phyloP scores from a whole-genome alignment of 2,888 invertebrate genomes.

The Dasypolia templi region DNA sequence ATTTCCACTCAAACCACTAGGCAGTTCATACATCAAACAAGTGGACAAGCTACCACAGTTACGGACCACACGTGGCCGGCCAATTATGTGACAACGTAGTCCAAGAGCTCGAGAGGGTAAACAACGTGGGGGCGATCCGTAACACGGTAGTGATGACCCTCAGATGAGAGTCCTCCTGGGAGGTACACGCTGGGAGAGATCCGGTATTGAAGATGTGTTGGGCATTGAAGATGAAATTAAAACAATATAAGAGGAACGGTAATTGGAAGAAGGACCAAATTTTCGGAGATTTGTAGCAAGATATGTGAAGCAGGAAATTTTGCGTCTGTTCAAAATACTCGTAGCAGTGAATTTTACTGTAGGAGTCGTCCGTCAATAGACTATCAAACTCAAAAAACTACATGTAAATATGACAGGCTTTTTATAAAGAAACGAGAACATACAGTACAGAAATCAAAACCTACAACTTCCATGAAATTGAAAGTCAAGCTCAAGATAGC shows the following conservation, averaged over 20 bases:
- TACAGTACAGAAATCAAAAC: not conserved
- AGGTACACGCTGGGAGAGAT: conserved; percentile 69
- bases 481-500: not conserved
- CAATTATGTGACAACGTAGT: conserved; percentile 84
- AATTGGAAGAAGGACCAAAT: not conserved
- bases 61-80: conserved; percentile 77
- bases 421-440: not conserved
- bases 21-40: conserved; percentile 58
- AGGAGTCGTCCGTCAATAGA: not conserved
- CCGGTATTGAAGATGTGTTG: conserved; percentile 18
- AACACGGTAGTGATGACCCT: conserved; percentile 79
- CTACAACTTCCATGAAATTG: not conserved
- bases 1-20: conserved; percentile 58
- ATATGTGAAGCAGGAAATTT: not conserved
- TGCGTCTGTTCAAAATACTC: not conserved
- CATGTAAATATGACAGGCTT: not conserved
- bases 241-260: not conserved
- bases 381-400: not conserved
- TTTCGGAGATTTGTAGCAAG: not conserved
- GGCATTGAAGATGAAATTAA: conserved; percentile 19
- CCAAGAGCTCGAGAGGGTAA: conserved; percentile 78
- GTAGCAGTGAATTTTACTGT: too few species aligned
- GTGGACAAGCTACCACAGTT: conserved; percentile 71
- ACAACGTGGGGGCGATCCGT: conserved; percentile 80
- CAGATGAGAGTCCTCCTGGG: conserved; percentile 71